phyloP scores from a whole-genome alignment of 1,140 invertebrate species.

The Ectropis grisescens region DNA sequence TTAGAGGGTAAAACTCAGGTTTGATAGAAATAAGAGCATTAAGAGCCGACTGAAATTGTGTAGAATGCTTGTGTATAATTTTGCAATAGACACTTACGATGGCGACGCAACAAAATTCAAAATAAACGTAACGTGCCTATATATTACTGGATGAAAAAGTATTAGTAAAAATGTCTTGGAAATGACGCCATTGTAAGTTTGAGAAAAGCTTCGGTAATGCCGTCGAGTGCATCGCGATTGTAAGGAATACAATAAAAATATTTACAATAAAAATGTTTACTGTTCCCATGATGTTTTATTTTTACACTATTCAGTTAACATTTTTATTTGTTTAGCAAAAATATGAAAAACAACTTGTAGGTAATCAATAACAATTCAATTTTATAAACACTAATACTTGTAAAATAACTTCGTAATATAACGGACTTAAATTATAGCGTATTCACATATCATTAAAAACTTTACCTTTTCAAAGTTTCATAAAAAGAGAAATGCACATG shows the following conservation, averaged over 20 bases:
- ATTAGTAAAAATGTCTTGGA: slow-evolving; percentile 5
- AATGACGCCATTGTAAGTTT: slow-evolving; percentile 16
- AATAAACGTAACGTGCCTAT: slow-evolving; percentile 12
- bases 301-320: slow-evolving; percentile 1
- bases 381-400: no score
- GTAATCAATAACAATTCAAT: no score
- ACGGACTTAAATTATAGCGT: no score
- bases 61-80: slow-evolving; percentile 32
- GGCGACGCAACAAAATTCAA: slow-evolving; percentile 4
- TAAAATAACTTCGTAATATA: no score
- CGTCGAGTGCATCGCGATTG: slow-evolving; percentile 41
- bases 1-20: slow-evolving; percentile 15
- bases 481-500: no score
- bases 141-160: slow-evolving; percentile 1
- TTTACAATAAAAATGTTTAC: slow-evolving; percentile 68
- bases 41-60: slow-evolving; percentile 25
- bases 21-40: slow-evolving; percentile 23
- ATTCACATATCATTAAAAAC: no score
- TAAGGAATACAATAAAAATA: slow-evolving; percentile 64
- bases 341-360: no score
- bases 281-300: slow-evolving; percentile 54
- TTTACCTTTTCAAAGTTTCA: no score
- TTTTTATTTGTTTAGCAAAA: slow-evolving; percentile 4
- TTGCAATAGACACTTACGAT: slow-evolving; percentile 20
- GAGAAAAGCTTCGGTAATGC: slow-evolving; percentile 25